Evolutionary conservation across 2,113 vertebrate genomes (phyloP).

Genomic region (Jacana jacana): DNA sequence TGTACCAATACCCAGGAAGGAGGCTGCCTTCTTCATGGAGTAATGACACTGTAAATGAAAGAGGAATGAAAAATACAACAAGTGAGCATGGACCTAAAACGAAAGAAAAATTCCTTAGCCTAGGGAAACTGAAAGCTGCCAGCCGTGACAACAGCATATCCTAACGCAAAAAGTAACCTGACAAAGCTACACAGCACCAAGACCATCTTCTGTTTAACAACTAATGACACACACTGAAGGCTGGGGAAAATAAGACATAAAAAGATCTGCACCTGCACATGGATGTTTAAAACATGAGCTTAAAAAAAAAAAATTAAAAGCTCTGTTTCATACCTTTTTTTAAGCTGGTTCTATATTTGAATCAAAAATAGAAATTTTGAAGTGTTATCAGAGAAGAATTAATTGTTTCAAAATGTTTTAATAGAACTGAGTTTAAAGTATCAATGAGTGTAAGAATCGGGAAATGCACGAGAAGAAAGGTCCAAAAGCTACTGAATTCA

Average conservation of each 20-base stretch:
- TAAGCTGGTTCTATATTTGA: neutral
- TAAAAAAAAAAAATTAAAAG: neutral
- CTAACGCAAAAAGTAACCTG: neutral
- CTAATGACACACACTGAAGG: neutral
- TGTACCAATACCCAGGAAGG: slow-evolving; percentile 84
- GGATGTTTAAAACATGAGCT: neutral
- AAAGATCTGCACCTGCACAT: neutral
- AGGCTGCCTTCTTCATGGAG: slow-evolving; percentile 86
- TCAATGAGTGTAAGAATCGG: neutral
- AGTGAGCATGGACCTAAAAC: neutral
- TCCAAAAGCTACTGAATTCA: neutral
- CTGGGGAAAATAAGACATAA: neutral
- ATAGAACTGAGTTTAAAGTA: neutral
- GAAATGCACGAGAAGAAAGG: neutral
- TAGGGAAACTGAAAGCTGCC: neutral
- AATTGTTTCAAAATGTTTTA: neutral
- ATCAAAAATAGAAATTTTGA: neutral
- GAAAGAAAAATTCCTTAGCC: neutral
- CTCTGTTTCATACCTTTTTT: neutral
- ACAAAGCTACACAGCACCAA: neutral
- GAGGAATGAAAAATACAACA: neutral
- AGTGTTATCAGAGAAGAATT: neutral
- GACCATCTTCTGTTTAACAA: neutral
- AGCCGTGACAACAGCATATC: neutral
- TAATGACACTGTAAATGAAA: slow-evolving; percentile 80